These are phyloP conservation scores for Ceramica pisi DNA, from an alignment of 2,888 invertebrate species.

Conservation along the genomic window DNA sequence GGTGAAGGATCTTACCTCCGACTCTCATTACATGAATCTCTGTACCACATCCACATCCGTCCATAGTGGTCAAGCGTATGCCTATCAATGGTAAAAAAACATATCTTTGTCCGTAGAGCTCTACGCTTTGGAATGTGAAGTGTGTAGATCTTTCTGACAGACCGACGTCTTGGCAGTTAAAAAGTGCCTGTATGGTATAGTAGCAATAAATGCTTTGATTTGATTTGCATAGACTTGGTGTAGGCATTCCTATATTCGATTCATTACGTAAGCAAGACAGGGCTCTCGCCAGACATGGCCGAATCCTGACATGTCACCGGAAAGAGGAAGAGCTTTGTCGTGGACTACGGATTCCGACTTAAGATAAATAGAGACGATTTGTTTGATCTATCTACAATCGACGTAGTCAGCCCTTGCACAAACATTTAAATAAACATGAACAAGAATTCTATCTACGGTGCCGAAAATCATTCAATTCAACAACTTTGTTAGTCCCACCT, in stretches of 20 bases:
- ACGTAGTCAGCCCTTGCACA: conserved; percentile 10
- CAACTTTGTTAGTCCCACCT: conserved; percentile 20
- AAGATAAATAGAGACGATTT: conserved; percentile 2
- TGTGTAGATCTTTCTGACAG: no score
- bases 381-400: conserved; percentile 9
- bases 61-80: no score
- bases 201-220: neutral
- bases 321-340: conserved; percentile 41
- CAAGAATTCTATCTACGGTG: neutral
- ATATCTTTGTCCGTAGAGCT: no score
- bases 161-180: no score
- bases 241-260: neutral
- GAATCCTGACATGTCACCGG: conserved; percentile 34
- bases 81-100: no score
- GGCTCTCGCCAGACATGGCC: conserved; percentile 1
- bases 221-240: neutral
- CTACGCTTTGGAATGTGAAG: no score
- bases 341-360: neutral
- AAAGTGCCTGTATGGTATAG: no score
- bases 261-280: neutral
- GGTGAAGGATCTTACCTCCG: neutral
- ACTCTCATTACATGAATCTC: no score
- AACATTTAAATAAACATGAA: neutral
- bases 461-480: conserved; percentile 33
- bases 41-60: no score